phyloP scores from a whole-genome alignment of 2,888 invertebrate species.

The Cheilosia urbana region DNA sequence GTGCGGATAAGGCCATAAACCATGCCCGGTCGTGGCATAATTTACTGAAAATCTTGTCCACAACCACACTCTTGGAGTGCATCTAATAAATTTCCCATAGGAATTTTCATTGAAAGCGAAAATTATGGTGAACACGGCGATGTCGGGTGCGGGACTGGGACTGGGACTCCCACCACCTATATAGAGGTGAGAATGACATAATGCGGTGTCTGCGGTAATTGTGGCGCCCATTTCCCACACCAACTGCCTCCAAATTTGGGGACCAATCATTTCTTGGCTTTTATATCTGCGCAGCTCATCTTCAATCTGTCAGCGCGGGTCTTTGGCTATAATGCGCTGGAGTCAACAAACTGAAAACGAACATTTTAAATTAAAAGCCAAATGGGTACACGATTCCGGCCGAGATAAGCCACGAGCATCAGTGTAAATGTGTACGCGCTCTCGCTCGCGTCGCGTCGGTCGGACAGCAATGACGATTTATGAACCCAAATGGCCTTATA shows the following conservation, averaged over 20 bases:
- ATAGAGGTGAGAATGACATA: constrained; percentile 51
- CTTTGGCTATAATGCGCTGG: neutral
- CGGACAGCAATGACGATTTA: constrained; percentile 66
- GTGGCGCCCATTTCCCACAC: constrained; percentile 45
- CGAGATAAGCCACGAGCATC: constrained; percentile 44
- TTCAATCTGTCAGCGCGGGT: constrained; percentile 56
- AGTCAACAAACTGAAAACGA: constrained; percentile 65
- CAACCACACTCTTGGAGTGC: constrained; percentile 48
- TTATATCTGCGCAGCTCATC: constrained; percentile 60
- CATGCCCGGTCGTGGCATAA: constrained; percentile 74
- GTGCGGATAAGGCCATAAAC: constrained; percentile 67
- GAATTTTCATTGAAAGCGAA: constrained; percentile 72
- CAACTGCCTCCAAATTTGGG: constrained; percentile 40
- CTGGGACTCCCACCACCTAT: constrained; percentile 8
- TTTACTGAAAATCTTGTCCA: constrained; percentile 70
- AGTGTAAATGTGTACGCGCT: neutral
- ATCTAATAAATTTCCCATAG: constrained; percentile 72
- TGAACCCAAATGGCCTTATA: constrained; percentile 69
- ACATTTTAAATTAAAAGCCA: constrained; percentile 74
- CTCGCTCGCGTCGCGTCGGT: neutral
- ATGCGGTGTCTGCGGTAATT: constrained; percentile 44
- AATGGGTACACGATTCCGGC: constrained; percentile 66
- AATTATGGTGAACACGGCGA: constrained; percentile 53
- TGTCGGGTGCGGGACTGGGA: neutral
- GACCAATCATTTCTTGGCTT: constrained; percentile 44